Percentiles rank a stretch among this genome's conserved stretches.
These are phyloP conservation scores for Paratrypauchen microcephalus DNA, from an alignment of 2,797 vertebrate species.

Conservation along the genomic window DNA sequence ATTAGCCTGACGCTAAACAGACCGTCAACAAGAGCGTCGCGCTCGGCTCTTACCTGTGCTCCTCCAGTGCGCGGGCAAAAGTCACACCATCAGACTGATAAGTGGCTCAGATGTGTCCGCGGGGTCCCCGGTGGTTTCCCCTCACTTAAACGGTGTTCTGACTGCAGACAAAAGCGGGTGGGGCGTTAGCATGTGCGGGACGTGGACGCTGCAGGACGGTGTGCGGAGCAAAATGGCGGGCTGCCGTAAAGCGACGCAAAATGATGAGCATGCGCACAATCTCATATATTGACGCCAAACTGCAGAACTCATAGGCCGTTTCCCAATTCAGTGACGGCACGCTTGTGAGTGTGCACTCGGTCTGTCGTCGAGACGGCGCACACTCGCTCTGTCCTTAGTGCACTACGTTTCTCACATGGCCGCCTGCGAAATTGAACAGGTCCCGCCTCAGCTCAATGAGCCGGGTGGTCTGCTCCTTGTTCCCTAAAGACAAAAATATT, in stretches of 20 bases:
- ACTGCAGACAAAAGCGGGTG: neutral
- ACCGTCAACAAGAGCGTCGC: conserved; percentile 28
- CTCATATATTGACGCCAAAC: too few species aligned
- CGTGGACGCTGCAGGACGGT: neutral
- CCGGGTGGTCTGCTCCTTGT: too few species aligned
- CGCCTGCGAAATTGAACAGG: too few species aligned
- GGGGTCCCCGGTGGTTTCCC: neutral
- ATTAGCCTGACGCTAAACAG: neutral
- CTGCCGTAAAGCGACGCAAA: conserved; percentile 46
- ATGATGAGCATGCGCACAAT: neutral
- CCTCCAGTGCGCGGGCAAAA: conserved; percentile 42
- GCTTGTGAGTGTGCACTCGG: too few species aligned
- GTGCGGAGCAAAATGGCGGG: conserved; percentile 74
- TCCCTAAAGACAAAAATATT: too few species aligned
- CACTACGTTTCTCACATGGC: too few species aligned
- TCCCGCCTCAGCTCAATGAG: too few species aligned
- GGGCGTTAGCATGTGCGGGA: neutral
- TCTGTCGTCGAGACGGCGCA: too few species aligned
- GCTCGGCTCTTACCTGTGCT: conserved; percentile 58
- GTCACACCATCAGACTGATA: conserved; percentile 45
- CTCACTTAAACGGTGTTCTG: too few species aligned
- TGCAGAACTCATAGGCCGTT: too few species aligned
- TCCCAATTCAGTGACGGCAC: too few species aligned
- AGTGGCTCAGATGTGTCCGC: neutral
- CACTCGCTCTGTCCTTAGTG: too few species aligned